A percentile compares a stretch with the other conserved stretches of the same genome.
Conservation (phyloP, 2,888 invertebrate genomes). For the Mellilla xanthometata region DNA sequence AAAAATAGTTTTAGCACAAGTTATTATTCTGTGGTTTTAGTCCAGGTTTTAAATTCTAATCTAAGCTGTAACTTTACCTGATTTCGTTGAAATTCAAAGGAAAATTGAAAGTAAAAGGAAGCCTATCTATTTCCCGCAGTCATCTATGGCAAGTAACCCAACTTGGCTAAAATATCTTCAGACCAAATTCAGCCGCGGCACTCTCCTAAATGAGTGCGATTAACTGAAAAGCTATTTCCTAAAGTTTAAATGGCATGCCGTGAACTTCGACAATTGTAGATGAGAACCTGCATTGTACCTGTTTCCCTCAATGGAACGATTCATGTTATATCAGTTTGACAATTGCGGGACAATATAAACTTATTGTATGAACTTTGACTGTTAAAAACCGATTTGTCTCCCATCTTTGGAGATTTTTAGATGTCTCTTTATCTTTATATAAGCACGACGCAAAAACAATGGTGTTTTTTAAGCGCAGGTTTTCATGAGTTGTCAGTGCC, state of each 20-base stretch:
- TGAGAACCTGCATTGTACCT: conserved; percentile 61
- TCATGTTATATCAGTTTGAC: conserved; percentile 35
- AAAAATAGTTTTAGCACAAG: no score
- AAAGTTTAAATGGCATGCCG: conserved; percentile 64
- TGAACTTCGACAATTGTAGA: conserved; percentile 67
- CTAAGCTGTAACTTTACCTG: no score
- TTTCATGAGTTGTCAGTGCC: no score
- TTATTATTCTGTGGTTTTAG: no score
- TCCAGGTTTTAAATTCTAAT: no score
- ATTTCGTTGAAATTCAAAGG: no score
- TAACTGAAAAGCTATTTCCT: conserved; percentile 71
- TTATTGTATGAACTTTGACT: conserved; percentile 22
- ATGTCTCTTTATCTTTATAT: no score
- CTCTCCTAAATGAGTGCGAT: conserved; percentile 69
- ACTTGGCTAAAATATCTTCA: conserved; percentile 63
- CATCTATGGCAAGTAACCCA: conserved; percentile 16
- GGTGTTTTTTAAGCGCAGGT: no score
- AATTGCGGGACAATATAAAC: conserved; percentile 29
- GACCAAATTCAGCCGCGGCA: conserved; percentile 54
- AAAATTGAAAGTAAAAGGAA: no score
- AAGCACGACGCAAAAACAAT: no score
- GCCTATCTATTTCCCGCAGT: neutral
- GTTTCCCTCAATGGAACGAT: conserved; percentile 45
- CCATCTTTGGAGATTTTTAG: no score
- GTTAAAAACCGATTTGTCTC: conserved; percentile 22